phyloP scores from a whole-genome alignment of 2,888 invertebrate species.

The Eupithecia tripunctaria region DNA sequence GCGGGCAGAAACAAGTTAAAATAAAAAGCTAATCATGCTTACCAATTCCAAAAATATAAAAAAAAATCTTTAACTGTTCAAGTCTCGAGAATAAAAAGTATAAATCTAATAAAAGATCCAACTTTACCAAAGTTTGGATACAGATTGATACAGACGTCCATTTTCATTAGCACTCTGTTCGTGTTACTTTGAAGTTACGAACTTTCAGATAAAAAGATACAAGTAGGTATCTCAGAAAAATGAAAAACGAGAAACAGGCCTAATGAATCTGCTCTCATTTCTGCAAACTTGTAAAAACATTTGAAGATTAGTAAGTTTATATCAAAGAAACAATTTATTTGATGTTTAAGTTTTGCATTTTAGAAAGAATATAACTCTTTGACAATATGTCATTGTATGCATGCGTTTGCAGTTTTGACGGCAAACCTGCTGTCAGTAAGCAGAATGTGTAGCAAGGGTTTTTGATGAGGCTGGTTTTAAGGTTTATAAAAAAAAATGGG shows the following conservation, averaged over 20 bases:
- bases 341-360: background rate
- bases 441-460: no score
- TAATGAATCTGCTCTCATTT: background rate
- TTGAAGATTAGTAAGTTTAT: background rate
- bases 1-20: background rate
- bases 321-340: background rate
- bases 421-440: no score
- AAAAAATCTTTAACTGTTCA: background rate
- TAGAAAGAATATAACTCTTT: background rate
- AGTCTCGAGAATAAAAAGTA: constrained; percentile 20
- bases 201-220: constrained; percentile 13
- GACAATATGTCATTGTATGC: no score
- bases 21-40: background rate
- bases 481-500: no score
- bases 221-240: background rate
- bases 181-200: constrained; percentile 19
- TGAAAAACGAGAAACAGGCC: background rate
- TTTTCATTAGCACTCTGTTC: constrained; percentile 45
- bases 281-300: background rate
- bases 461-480: no score
- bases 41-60: background rate
- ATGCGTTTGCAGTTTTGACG: no score
- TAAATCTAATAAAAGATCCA: constrained; percentile 32
- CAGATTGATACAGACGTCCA: constrained; percentile 42
- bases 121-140: constrained; percentile 32